Conservation (phyloP, 2,888 invertebrate species). For the Spilarctia lutea region DNA sequence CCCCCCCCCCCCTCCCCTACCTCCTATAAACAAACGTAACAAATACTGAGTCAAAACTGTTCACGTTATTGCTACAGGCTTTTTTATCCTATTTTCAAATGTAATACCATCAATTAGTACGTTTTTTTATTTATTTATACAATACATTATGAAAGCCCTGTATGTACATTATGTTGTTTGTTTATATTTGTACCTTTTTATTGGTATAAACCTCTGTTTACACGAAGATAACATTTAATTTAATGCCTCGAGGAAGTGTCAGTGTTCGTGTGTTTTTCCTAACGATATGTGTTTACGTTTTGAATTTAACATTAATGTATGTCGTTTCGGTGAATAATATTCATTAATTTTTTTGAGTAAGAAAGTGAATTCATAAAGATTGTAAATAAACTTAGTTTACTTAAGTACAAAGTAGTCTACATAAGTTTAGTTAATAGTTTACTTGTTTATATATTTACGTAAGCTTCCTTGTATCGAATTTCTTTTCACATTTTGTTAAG, state of each 20-base stretch:
- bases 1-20: no score
- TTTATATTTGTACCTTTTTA: neutral
- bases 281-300: conserved; percentile 22
- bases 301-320: conserved; percentile 35
- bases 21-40: no score
- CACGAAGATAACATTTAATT: conserved; percentile 7
- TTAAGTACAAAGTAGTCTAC: neutral
- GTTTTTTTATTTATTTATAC: no score
- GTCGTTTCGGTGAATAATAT: conserved; percentile 18
- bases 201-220: neutral
- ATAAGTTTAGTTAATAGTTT: no score
- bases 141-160: neutral
- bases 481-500: neutral
- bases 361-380: neutral
- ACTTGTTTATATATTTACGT: no score
- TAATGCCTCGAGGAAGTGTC: conserved; percentile 14
- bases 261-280: conserved; percentile 16
- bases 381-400: neutral
- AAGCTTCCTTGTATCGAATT: no score
- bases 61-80: neutral
- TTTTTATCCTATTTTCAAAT: neutral
- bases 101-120: no score
- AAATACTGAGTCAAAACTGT: no score
- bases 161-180: neutral
- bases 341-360: conserved; percentile 13